Conservation (phyloP, 1,140 invertebrate genomes). For the Brachionus asplanchnoidis region DNA sequence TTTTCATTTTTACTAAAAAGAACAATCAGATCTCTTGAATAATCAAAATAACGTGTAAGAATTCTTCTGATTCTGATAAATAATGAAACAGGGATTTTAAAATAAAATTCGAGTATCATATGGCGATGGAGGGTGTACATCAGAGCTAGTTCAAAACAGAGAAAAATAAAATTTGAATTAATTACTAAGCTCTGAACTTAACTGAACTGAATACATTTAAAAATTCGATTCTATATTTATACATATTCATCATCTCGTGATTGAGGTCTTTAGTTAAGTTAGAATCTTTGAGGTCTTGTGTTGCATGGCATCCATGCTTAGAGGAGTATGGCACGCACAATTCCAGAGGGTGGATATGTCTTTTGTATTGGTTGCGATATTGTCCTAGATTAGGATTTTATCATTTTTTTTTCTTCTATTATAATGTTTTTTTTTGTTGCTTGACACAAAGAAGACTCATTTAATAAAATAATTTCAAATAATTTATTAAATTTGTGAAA, state of each 20-base stretch:
- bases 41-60: too few species aligned
- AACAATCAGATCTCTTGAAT: too few species aligned
- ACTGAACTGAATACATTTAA: background rate
- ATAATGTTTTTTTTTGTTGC: background rate
- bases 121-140: background rate
- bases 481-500: background rate
- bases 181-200: slow-evolving; percentile 24
- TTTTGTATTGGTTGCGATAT: background rate
- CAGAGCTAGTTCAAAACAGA: background rate
- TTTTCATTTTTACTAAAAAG: too few species aligned
- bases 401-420: background rate
- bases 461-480: background rate
- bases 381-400: background rate
- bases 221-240: background rate
- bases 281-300: background rate
- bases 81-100: background rate
- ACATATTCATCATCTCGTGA: background rate
- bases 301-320: background rate
- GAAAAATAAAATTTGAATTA: slow-evolving; percentile 30
- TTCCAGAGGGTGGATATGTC: background rate
- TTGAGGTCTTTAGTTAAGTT: slow-evolving; percentile 1
- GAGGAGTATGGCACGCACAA: background rate
- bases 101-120: slow-evolving; percentile 16
- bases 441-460: background rate
- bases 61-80: too few species aligned